Conservation (phyloP, 2,113 vertebrate genomes). For the Litocranius walleri region DNA sequence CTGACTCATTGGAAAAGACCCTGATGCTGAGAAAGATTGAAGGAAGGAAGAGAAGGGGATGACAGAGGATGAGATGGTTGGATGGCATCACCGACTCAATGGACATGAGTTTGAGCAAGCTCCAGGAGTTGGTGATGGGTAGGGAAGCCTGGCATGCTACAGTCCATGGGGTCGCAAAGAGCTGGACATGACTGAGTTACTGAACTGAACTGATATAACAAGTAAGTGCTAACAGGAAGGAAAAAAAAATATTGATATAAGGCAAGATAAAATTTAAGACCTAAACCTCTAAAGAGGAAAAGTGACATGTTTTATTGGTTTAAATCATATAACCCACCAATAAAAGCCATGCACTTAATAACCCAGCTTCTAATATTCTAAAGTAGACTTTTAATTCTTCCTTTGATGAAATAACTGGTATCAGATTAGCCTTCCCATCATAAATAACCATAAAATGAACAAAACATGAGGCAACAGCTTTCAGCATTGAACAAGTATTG, state of each 20-base stretch:
- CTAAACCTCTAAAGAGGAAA: not conserved
- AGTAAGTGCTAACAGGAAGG: not conserved
- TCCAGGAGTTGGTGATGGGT: not conserved
- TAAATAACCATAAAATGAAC: not conserved
- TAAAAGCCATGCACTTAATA: not conserved
- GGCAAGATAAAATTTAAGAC: not conserved
- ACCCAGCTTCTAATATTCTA: not conserved
- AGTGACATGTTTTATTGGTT: not conserved
- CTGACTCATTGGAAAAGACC: not conserved
- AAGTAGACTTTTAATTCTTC: not conserved
- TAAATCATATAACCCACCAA: not conserved
- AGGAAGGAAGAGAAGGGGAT: not conserved
- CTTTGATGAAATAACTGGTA: not conserved
- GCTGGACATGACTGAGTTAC: not conserved
- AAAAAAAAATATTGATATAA: not conserved
- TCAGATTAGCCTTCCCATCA: not conserved
- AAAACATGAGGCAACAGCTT: not conserved
- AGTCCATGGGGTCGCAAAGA: not conserved
- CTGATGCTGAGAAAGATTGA: not conserved
- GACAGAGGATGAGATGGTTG: not conserved
- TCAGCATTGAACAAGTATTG: not conserved
- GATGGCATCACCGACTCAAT: not conserved
- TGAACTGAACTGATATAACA: not conserved
- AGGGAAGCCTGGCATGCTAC: not conserved
- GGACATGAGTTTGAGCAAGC: not conserved